Percentiles rank a stretch among this genome's conserved stretches.
phyloP scores from a whole-genome alignment of 2,797 vertebrate species.

The Pangasius macronema region DNA sequence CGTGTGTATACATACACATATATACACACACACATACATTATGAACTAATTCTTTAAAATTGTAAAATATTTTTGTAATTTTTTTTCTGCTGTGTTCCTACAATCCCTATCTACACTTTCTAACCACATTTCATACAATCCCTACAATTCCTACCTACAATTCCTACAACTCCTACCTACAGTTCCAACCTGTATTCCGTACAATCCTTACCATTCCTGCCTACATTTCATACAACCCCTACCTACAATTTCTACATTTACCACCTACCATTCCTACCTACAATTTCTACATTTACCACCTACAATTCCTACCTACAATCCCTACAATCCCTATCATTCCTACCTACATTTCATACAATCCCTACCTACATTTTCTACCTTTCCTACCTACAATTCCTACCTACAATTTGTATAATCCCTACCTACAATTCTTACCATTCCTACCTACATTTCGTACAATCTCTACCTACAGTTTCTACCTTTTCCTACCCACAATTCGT shows the following conservation, averaged over 20 bases:
- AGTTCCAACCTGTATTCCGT: not conserved
- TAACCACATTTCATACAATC: not conserved
- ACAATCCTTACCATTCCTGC: not conserved
- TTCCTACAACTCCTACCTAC: not conserved
- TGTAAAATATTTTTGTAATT: too few relatives aligned
- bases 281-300: not conserved
- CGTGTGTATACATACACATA: too few relatives aligned
- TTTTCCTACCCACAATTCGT: not conserved
- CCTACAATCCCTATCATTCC: not conserved
- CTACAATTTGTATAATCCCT: not conserved
- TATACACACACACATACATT: too few relatives aligned
- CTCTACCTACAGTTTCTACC: too few relatives aligned
- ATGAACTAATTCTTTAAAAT: too few relatives aligned
- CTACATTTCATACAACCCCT: not conserved
- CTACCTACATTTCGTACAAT: not conserved
- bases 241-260: not conserved
- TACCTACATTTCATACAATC: not conserved
- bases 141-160: not conserved
- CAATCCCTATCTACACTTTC: not conserved
- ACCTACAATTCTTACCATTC: not conserved
- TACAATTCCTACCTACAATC: too few relatives aligned
- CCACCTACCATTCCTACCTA: not conserved
- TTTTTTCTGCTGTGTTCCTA: not conserved
- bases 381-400: not conserved
- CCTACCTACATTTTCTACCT: not conserved